phyloP scores from a whole-genome alignment of 2,797 vertebrate species.

The Octomys mimax region DNA sequence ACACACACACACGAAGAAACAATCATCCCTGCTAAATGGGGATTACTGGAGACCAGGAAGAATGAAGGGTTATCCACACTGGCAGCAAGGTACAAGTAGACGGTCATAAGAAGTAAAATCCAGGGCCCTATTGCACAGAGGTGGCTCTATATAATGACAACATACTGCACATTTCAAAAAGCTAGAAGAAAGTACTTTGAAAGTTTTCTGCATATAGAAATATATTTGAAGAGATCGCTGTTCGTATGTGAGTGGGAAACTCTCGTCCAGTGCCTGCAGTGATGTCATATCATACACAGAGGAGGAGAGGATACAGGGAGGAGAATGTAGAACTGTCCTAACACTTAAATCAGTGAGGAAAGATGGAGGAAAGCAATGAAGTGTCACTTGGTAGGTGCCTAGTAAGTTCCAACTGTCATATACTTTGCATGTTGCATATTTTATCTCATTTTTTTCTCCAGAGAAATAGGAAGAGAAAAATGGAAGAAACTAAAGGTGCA shows the following conservation, averaged over 20 bases:
- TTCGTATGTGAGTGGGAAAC: not conserved
- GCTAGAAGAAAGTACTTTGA: not conserved
- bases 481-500: not conserved
- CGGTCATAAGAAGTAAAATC: not conserved
- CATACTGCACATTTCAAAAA: not conserved
- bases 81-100: not conserved
- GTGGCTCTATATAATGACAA: not conserved
- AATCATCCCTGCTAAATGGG: not conserved
- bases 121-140: no score
- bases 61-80: not conserved
- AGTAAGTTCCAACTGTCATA: not conserved
- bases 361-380: not conserved
- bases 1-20: not conserved
- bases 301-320: not conserved
- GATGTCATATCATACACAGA: not conserved
- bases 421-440: not conserved
- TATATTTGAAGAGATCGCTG: not conserved
- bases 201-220: not conserved
- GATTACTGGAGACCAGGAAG: not conserved
- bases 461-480: constrained; percentile 19
- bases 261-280: not conserved
- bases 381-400: not conserved
- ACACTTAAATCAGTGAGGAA: not conserved
- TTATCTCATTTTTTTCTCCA: not conserved
- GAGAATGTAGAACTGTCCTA: not conserved